These are phyloP conservation scores for Tetragonula clypearis DNA, from an alignment of 1,140 invertebrate genomes.

Conservation along the genomic window DNA sequence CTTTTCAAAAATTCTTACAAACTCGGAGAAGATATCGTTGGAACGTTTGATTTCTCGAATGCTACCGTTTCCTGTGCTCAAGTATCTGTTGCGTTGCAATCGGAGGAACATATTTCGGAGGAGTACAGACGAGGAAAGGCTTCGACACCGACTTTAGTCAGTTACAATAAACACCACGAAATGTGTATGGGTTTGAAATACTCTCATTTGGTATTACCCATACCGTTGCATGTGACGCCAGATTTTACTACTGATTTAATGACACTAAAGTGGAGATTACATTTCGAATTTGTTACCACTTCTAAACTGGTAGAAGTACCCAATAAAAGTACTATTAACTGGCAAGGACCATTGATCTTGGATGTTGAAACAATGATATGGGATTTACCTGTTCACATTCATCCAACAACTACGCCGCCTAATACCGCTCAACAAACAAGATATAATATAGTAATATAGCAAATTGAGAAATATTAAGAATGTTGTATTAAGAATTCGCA, in stretches of 20 bases:
- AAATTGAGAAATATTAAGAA: slow-evolving; percentile 1
- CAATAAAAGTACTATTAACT: slow-evolving; percentile 83
- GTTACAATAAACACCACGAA: slow-evolving; percentile 95
- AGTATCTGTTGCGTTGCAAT: slow-evolving; percentile 94
- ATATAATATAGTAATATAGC: slow-evolving; percentile 77
- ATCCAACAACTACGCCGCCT: slow-evolving; percentile 90
- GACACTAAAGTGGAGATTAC: slow-evolving; percentile 94
- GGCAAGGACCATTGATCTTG: slow-evolving; percentile 92
- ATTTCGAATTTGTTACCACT: slow-evolving; percentile 98
- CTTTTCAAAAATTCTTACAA: slow-evolving; percentile 97
- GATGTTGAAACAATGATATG: slow-evolving; percentile 99
- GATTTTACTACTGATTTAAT: slow-evolving; percentile 95
- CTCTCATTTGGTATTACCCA: slow-evolving; percentile 94
- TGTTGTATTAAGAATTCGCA: not conserved
- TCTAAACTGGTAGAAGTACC: slow-evolving; percentile 83
- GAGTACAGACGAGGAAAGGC: slow-evolving; percentile 84
- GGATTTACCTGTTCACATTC: slow-evolving; percentile 96
- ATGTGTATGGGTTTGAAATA: slow-evolving; percentile 94
- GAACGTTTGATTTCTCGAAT: slow-evolving; percentile 96
- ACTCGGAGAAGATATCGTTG: slow-evolving; percentile 98
- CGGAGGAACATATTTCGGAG: slow-evolving; percentile 91
- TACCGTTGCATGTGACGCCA: slow-evolving; percentile 96
- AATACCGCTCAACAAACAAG: slow-evolving; percentile 78
- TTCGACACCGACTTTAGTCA: slow-evolving; percentile 83
- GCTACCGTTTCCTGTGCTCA: slow-evolving; percentile 96